Base-by-base conservation (phyloP, 2,113 vertebrate species). In the Osmerus mordax region DNA sequence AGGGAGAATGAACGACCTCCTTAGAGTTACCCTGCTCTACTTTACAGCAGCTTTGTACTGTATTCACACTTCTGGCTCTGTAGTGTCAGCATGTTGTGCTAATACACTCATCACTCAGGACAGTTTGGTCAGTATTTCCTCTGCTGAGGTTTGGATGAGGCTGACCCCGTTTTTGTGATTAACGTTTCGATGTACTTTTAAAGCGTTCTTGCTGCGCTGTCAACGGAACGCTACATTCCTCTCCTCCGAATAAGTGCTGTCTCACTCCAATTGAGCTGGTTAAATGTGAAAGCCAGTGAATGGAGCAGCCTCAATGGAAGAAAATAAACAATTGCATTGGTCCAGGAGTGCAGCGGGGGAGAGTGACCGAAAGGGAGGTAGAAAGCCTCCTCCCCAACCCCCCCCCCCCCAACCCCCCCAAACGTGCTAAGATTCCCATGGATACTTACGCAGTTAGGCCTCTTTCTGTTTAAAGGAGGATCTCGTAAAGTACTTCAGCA, bases 291-390 rank as follows among this genome's bases (percentile, higher is more conserved):
- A 81, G 81, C 87, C 84, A 84, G 77, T 91, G 89, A 91, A 90
- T 90, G 85, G 87, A 87, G 80, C 81, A 81, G 81, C 82, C 78
- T 91, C 88, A 91, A 90, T 89, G 69, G 89, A 86, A 86, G 88
- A 91, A 90, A 91, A 92, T 91, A 91, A 91, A 89, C 89, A 89
- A 89, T 90, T 85, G 88, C 89, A 71, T 83, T 85, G 88, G 88
- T 90, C 84, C 89, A 82, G 85, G 87, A 84, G 85, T 86, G 86
- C 82, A 85, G 85, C 25, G 78, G 88, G 83, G 85, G 87, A 85
- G 87, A 71, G 81, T 80, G 84, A 80, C 81, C 16, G 69, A 85
- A 86, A 86, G 78, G 79, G 76, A 81, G 75, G 78, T 11, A 65
- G 62, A 23, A 29, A 25, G 71, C 32, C 32, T 36, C 32, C 32